phyloP scores from a whole-genome alignment of 2,113 vertebrate genomes.

The Bambusicola thoracicus region DNA sequence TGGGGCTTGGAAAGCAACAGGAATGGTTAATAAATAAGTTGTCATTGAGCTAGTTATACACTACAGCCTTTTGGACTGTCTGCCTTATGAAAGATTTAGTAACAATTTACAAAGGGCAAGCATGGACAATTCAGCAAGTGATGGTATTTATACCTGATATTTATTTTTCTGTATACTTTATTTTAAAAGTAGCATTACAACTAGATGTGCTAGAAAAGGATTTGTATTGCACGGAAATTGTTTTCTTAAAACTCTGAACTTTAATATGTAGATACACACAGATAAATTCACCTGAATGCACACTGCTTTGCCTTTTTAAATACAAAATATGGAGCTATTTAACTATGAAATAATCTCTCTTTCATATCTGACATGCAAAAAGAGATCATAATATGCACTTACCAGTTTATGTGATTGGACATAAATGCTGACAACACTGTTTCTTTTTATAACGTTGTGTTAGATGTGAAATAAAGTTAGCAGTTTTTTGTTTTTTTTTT shows the following conservation, averaged over 20 bases:
- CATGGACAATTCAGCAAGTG: conserved; percentile 65
- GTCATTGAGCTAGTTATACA: conserved; percentile 32
- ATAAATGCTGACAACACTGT: background rate
- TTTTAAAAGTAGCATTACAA: conserved; percentile 72
- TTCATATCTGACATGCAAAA: background rate
- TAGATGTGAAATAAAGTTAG: background rate
- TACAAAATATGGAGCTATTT: background rate
- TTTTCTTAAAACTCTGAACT: conserved; percentile 1
- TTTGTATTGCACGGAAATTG: background rate
- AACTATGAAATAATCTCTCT: background rate
- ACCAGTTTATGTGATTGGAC: background rate
- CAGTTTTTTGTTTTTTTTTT: background rate
- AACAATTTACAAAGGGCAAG: conserved; percentile 78
- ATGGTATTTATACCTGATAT: conserved; percentile 68
- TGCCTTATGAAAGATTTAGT: conserved; percentile 66
- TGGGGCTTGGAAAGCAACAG: conserved; percentile 62
- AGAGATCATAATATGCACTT: background rate
- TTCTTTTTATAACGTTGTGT: background rate
- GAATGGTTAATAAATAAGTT: conserved; percentile 27
- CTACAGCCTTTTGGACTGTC: conserved; percentile 57
- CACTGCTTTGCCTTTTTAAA: background rate
- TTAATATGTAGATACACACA: background rate
- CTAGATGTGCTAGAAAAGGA: conserved; percentile 2
- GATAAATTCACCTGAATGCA: background rate
- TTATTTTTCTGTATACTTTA: conserved; percentile 65